A percentile compares a stretch with the other conserved stretches of the same genome.
Conservation (phyloP, 2,113 vertebrate genomes). For the Lepus americanus region DNA sequence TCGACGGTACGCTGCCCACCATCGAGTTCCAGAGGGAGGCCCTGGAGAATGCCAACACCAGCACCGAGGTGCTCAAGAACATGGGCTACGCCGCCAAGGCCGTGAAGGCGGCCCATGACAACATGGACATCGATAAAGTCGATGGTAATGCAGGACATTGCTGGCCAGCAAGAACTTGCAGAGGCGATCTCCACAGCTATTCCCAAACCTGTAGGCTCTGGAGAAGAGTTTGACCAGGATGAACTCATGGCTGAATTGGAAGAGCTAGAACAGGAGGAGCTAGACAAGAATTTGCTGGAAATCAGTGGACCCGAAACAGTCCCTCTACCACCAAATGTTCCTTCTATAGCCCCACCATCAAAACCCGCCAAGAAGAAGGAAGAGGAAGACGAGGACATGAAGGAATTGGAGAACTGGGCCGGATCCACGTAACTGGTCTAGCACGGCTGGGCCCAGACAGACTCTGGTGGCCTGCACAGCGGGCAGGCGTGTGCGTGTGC, state of each 20-base stretch:
- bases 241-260: slow-evolving; percentile 97
- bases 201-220: slow-evolving; percentile 97
- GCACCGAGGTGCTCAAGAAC: slow-evolving; percentile 99
- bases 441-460: slow-evolving; percentile 85
- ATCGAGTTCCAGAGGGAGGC: slow-evolving; percentile 99
- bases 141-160: slow-evolving; percentile 91
- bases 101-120: slow-evolving; percentile 98
- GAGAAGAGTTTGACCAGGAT: slow-evolving; percentile 97
- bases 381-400: slow-evolving; percentile 98
- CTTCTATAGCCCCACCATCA: slow-evolving; percentile 95
- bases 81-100: slow-evolving; percentile 98
- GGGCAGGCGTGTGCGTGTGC: slow-evolving; percentile 84
- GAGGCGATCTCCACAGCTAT: slow-evolving; percentile 99
- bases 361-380: slow-evolving; percentile 97
- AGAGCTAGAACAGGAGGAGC: slow-evolving; percentile 97
- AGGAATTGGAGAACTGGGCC: slow-evolving; percentile 97
- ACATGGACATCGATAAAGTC: slow-evolving; percentile 99
- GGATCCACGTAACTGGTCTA: slow-evolving; percentile 90
- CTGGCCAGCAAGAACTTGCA: slow-evolving; percentile 90
- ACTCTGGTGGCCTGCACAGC: slow-evolving; percentile 88
- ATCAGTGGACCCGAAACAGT: slow-evolving; percentile 95
- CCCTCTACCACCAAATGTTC: slow-evolving; percentile 96
- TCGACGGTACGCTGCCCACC: slow-evolving; percentile 97
- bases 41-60: slow-evolving; percentile 99
- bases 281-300: slow-evolving; percentile 98